phyloP scores from a whole-genome alignment of 2,797 vertebrate genomes.

The Buceros bicornis region DNA sequence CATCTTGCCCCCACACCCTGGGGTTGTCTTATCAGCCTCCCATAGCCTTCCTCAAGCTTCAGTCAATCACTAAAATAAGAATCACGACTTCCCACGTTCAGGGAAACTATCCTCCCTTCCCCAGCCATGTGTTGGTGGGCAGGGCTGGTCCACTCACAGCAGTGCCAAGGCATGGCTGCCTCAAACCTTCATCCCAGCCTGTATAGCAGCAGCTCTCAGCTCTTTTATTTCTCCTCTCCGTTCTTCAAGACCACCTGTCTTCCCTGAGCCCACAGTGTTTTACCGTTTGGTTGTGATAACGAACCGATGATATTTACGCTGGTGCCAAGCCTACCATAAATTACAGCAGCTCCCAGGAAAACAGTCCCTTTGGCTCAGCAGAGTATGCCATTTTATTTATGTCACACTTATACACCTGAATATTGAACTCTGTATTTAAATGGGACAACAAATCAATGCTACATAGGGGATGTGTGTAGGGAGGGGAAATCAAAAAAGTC shows the following conservation, averaged over 20 bases:
- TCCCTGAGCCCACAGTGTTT: conserved; percentile 74
- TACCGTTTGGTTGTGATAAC: conserved; percentile 77
- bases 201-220: not conserved
- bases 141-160: not conserved
- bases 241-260: conserved; percentile 6
- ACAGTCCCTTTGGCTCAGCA: conserved; percentile 71
- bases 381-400: conserved; percentile 80
- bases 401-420: conserved; percentile 49
- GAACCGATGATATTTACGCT: conserved; percentile 73
- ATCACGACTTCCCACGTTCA: not conserved
- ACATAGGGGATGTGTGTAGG: not conserved
- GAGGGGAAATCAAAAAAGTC: not conserved
- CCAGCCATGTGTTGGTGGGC: too few species aligned
- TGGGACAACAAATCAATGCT: conserved; percentile 55
- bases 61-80: not conserved
- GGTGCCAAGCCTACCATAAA: conserved; percentile 78
- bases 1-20: not conserved
- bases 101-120: not conserved
- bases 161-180: not conserved
- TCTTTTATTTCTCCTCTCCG: not conserved
- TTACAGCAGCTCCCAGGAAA: conserved; percentile 66
- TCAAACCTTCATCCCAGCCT: not conserved
- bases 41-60: not conserved
- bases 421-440: conserved; percentile 62
- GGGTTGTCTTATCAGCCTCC: conserved; percentile 48